Evolutionary conservation across 2,113 vertebrate species (phyloP), one percentile per base, ranked within the genome.

Genomic region (Xiphorhynchus elegans): DNA sequence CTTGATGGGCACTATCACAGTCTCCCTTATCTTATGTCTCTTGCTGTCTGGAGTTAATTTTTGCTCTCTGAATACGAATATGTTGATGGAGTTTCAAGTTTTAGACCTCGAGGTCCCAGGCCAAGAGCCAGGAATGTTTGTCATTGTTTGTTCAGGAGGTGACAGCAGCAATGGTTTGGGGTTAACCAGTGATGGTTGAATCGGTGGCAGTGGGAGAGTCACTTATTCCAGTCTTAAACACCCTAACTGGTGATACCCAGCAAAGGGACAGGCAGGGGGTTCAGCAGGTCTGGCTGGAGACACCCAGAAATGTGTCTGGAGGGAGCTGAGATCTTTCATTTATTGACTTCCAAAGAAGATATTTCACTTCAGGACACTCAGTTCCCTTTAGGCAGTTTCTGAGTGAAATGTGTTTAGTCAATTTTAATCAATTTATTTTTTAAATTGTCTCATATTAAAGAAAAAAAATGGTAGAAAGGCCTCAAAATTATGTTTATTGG

Each of bases 41-140:
- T 39, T 3, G 3, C 42, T 9, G 66, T 15, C 69, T 68, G 82
- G 28, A 78, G 82, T 63, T 58, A 16, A 74, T 67, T 63, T 74
- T 17, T 87, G 50, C 7, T 12, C 74, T 17, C 50, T 46, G 35
- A 55, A 42, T 24, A 25, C 0, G 31, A 67, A 58, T 10, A 5
- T 1, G 0, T 7, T 4, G 8, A 20, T 3, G 2, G 46, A 67
- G n/a, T 39, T 59, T 55, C 0, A 10, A 44, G 23, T 1, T 7
- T 31, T 7, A 26, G 1, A 5, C 47, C 8, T 33, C 2, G 31
- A 40, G 42, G 40, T 40, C 52, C 60, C 60, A 14, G 59, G 35
- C n/a, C 63, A 63, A 11, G 47, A 55, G 18, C 17, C 75, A 16
- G 39, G 20, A 1, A 3, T 3, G 26, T n/a, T 5, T n/a, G 52